phyloP scores from a whole-genome alignment of 2,888 invertebrate genomes.

The Sinohyriopsis cumingii region DNA sequence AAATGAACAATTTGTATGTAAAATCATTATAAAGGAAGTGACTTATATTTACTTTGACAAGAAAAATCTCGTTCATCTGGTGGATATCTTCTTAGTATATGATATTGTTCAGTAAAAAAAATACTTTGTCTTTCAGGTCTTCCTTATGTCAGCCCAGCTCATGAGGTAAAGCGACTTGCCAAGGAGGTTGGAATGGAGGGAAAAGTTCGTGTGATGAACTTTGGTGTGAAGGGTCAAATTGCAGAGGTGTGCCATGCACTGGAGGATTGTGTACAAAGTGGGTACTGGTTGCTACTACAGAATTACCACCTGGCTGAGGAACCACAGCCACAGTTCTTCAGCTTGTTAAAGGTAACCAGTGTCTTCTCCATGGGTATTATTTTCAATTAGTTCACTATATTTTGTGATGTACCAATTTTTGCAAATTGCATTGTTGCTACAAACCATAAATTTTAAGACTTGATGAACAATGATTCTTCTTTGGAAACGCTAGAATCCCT shows the following conservation, averaged over 20 bases:
- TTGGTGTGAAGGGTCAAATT: conserved; percentile 62
- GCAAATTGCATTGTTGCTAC: background rate
- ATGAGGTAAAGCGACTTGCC: conserved; percentile 64
- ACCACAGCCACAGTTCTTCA: conserved; percentile 52
- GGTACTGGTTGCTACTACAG: conserved; percentile 69
- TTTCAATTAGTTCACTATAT: background rate
- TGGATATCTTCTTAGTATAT: too few relatives aligned
- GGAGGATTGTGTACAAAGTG: conserved; percentile 62
- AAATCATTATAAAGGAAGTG: too few relatives aligned
- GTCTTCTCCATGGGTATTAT: background rate
- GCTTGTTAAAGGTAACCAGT: conserved; percentile 57
- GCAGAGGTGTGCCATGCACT: conserved; percentile 59
- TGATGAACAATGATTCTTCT: too few relatives aligned
- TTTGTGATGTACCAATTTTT: too few relatives aligned
- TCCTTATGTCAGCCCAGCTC: conserved; percentile 58
- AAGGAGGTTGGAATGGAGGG: conserved; percentile 65
- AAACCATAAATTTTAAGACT: too few relatives aligned
- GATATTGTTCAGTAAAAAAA: too few relatives aligned
- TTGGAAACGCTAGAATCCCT: too few relatives aligned
- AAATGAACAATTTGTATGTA: too few relatives aligned
- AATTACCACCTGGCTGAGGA: conserved; percentile 66
- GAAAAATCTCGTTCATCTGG: too few relatives aligned
- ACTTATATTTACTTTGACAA: too few relatives aligned
- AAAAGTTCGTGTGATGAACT: conserved; percentile 63
- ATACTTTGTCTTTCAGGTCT: conserved; percentile 41